A percentile compares a stretch with the other conserved stretches of the same genome.
These are phyloP conservation scores for Carassius gibelio DNA, from an alignment of 2,113 vertebrate genomes.

Conservation along the genomic window DNA sequence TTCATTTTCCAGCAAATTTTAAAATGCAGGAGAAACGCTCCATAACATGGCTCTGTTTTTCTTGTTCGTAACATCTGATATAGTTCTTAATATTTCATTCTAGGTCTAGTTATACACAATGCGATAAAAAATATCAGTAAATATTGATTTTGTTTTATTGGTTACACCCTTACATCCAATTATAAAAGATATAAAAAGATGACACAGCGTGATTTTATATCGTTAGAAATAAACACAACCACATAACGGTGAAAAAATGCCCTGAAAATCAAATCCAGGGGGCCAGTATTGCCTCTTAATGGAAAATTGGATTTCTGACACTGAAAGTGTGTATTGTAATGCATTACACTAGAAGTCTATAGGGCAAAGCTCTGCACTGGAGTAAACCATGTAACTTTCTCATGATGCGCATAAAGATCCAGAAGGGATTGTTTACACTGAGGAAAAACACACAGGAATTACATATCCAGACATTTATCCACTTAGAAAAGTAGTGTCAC, in stretches of 20 bases:
- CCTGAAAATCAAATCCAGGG: constrained; percentile 7
- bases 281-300: constrained; percentile 1
- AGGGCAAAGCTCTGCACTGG: not conserved
- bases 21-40: not conserved
- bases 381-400: constrained; percentile 9
- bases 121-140: not conserved
- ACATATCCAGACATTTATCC: not conserved
- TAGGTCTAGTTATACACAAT: not conserved
- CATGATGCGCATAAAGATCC: not conserved
- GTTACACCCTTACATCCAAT: constrained; percentile 8
- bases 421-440: not conserved
- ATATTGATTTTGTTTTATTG: constrained; percentile 23
- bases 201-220: constrained; percentile 8
- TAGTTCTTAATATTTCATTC: not conserved
- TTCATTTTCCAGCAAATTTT: not conserved
- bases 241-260: not conserved
- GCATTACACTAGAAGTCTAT: not conserved
- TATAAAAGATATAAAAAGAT: constrained; percentile 26
- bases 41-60: not conserved
- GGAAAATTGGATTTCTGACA: constrained; percentile 33
- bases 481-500: not conserved
- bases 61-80: not conserved
- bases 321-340: constrained; percentile 23
- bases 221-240: constrained; percentile 12
- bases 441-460: not conserved